Evolutionary conservation across 2,888 invertebrate species (phyloP).

Genomic region (Pocota personata): DNA sequence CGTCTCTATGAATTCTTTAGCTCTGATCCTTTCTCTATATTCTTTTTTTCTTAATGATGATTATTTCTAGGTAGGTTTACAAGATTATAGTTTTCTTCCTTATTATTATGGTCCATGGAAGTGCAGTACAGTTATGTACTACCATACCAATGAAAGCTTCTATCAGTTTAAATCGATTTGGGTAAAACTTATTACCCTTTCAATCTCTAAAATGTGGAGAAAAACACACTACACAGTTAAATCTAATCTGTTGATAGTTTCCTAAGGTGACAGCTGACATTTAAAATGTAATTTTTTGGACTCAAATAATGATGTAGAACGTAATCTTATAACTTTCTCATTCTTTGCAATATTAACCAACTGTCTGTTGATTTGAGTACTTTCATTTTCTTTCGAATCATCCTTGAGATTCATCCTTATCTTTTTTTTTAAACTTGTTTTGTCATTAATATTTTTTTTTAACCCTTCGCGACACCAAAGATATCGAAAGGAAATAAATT

Average conservation of each 20-base stretch:
- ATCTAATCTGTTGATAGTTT: too few relatives aligned
- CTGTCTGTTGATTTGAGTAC: constrained; percentile 41
- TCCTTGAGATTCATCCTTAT: constrained; percentile 43
- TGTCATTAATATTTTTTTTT: too few relatives aligned
- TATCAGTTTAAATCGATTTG: constrained; percentile 5
- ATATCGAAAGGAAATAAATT: too few relatives aligned
- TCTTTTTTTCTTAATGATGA: not conserved
- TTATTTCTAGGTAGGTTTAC: not conserved
- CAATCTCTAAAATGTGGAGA: not conserved
- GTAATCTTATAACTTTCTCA: constrained; percentile 10
- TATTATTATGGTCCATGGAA: not conserved
- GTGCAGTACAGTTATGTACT: not conserved
- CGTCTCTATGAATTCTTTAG: not conserved
- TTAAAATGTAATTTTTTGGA: not conserved
- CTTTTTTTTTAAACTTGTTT: too few relatives aligned
- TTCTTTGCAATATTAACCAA: constrained; percentile 3
- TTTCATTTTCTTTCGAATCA: constrained; percentile 34
- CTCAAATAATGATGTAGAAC: not conserved
- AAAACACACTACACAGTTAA: not conserved
- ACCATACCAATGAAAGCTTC: not conserved
- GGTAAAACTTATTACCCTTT: constrained; percentile 2
- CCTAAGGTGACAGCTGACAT: constrained; percentile 2
- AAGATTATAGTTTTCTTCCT: not conserved
- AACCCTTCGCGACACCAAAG: too few relatives aligned
- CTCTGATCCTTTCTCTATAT: constrained; percentile 5